Evolutionary conservation across 2,113 vertebrate species (phyloP).

Genomic region (Actenoides hombroni): DNA sequence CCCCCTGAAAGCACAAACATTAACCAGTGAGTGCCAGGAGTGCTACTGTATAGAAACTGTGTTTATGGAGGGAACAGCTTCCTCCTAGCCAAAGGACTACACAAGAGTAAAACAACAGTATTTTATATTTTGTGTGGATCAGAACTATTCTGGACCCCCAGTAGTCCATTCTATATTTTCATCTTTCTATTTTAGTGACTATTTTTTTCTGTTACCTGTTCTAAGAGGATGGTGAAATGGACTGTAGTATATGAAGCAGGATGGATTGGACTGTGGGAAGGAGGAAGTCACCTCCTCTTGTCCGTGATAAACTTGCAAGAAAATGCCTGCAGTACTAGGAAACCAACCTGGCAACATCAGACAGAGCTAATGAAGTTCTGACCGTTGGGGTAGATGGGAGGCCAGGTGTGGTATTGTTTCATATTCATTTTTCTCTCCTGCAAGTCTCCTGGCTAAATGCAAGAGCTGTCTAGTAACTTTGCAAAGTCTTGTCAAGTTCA

Average conservation of each 20-base stretch:
- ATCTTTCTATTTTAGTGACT: neutral
- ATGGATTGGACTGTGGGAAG: neutral
- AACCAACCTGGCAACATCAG: neutral
- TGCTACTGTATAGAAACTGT: neutral
- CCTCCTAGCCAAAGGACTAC: neutral
- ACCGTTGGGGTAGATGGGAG: neutral
- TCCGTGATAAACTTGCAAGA: neutral
- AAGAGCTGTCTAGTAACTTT: neutral
- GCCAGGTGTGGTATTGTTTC: neutral
- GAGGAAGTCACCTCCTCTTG: neutral
- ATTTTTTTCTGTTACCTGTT: neutral
- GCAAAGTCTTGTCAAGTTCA: neutral
- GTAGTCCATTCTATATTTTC: neutral
- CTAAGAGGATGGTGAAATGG: neutral
- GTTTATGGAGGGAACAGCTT: neutral
- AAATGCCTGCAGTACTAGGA: neutral
- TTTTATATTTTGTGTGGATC: neutral
- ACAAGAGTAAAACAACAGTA: neutral
- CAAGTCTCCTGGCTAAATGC: neutral
- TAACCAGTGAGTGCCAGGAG: neutral
- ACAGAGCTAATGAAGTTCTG: neutral
- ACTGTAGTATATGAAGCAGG: neutral
- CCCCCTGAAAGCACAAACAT: neutral
- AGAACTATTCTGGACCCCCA: neutral
- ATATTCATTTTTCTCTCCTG: neutral